These are phyloP conservation scores for Menidia beryllina DNA, from an alignment of 2,113 vertebrate genomes.

Conservation along the genomic window DNA sequence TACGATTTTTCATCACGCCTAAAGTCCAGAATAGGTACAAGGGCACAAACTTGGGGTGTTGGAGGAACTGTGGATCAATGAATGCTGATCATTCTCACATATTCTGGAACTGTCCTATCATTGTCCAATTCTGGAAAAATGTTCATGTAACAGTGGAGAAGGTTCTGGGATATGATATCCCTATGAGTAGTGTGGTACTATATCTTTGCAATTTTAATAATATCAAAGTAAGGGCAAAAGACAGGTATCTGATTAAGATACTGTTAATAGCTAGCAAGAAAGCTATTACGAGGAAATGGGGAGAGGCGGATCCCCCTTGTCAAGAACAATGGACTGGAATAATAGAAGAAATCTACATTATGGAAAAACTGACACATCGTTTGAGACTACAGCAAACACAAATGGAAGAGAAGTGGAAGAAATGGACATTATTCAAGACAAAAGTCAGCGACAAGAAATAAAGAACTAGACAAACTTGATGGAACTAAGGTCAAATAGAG, in stretches of 20 bases:
- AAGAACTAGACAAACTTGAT: no score
- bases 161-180: no score
- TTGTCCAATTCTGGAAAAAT: neutral
- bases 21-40: no score
- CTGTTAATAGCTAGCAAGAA: neutral
- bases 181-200: no score
- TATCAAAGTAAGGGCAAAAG: no score
- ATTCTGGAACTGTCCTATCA: neutral
- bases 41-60: neutral
- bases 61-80: neutral
- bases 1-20: no score
- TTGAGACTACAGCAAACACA: neutral
- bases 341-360: neutral
- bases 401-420: neutral
- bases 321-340: neutral
- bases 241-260: no score
- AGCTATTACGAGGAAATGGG: neutral
- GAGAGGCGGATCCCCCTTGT: neutral
- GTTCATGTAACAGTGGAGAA: neutral
- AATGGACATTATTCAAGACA: no score
- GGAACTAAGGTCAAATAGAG: no score
- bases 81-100: neutral
- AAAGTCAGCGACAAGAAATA: no score
- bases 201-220: no score
- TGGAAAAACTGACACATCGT: neutral